Evolutionary conservation across 2,797 vertebrate genomes (phyloP), one percentile per base, ranked within the genome.

Genomic region (Cuniculus paca): DNA sequence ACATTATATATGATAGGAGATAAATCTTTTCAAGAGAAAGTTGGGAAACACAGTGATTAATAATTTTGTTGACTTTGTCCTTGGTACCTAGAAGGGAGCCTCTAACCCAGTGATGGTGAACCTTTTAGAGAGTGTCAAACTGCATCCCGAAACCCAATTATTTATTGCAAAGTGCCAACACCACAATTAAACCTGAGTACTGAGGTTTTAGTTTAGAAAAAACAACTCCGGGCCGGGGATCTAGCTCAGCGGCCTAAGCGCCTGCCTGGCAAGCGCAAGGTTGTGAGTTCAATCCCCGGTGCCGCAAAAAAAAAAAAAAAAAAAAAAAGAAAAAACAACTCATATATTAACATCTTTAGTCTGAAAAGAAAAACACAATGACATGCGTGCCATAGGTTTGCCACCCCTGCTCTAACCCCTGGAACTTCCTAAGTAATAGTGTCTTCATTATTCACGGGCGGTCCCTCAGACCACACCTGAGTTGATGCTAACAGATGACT

Each of bases 1-100:
- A 39, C 9, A 74, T 26, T 34, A 61, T 34, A 60, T 3, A n/a
- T 22, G 39, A n/a, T 11, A 52, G 16, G 28, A 82, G 34, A 52
- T 52, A 34, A 92, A 31, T 45, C 36, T 87, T 93, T 68, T 85
- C 28, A 80, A 90, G 80, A 61, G 81, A 92, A 74, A 80, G 48
- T 60, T 79, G 17, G 58, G 63, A 58, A 85, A 48, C 20, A 65
- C 0, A 26, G 22, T 17, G 3, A 42, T 36, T 39, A 88, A 75
- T 85, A 78, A 91, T 74, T 68, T 75, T 54, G 39, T 60, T 95
- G 31, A 31, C 58, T 83, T 54, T 82, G 28, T 60, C 36, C 52
- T 19, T 39, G 31, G 24, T 83, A 85, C 92, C 58, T 89, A 83
- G 5, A 91, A 78, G n/a, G 7, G 4, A 82, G 10, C n/a, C 54